phyloP scores from a whole-genome alignment of 2,797 vertebrate species.

The Sandelia bainsii region DNA sequence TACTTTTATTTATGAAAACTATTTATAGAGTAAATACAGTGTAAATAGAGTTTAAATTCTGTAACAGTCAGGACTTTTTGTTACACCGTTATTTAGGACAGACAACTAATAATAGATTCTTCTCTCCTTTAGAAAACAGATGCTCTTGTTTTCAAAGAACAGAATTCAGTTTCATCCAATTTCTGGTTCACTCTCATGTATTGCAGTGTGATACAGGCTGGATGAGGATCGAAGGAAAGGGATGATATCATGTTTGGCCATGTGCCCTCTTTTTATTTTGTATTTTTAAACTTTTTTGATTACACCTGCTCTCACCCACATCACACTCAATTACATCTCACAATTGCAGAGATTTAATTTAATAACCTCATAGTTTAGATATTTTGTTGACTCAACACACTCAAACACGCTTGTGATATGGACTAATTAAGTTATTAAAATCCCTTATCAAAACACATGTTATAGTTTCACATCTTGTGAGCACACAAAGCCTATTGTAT shows the following conservation, averaged over 20 bases:
- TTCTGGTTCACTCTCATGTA: neutral
- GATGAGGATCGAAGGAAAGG: neutral
- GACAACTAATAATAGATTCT: neutral
- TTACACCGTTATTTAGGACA: neutral
- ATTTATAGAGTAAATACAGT: too few species aligned
- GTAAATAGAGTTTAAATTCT: neutral
- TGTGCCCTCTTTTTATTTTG: neutral
- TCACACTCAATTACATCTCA: slow-evolving; percentile 11
- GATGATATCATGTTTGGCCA: neutral
- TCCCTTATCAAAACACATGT: neutral
- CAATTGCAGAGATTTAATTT: slow-evolving; percentile 21
- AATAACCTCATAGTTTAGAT: neutral
- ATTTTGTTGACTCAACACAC: slow-evolving; percentile 4
- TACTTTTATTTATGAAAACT: neutral
- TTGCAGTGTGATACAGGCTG: slow-evolving; percentile 10
- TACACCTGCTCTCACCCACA: neutral
- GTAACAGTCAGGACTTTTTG: neutral
- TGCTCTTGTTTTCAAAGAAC: slow-evolving; percentile 11
- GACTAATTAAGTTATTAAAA: slow-evolving; percentile 12
- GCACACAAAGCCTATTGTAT: slow-evolving; percentile 3
- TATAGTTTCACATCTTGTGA: neutral
- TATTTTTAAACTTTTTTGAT: neutral
- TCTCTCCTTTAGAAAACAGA: neutral
- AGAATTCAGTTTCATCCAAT: slow-evolving; percentile 6
- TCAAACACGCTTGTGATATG: neutral